Conservation (phyloP, 2,888 invertebrate genomes). For the Euplagia quadripunctaria region DNA sequence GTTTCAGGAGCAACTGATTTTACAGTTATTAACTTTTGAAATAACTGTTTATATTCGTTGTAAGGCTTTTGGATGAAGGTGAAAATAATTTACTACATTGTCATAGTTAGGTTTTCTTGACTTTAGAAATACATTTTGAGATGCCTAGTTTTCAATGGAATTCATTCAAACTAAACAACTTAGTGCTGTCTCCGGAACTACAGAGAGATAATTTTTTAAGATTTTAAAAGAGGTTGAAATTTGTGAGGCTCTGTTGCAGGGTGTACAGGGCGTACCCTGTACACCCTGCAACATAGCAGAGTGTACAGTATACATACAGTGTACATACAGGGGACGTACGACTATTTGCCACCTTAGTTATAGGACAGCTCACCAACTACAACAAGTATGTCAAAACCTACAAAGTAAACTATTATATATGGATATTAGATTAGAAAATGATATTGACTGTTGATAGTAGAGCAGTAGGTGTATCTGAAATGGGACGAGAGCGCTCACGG, state of each 20-base stretch:
- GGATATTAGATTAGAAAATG: slow-evolving; percentile 50
- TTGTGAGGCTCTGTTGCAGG: neutral
- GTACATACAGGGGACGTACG: too few species aligned
- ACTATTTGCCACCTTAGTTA: too few species aligned
- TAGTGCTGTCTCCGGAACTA: neutral
- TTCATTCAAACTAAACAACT: neutral
- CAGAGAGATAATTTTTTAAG: neutral
- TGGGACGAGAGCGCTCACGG: slow-evolving; percentile 61
- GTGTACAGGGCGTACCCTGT: too few species aligned
- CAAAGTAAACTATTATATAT: neutral
- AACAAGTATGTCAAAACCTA: too few species aligned
- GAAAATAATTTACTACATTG: neutral
- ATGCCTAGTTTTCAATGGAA: neutral
- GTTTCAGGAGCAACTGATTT: slow-evolving; percentile 36
- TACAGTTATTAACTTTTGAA: slow-evolving; percentile 20
- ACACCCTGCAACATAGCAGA: too few species aligned
- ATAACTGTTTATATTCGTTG: neutral
- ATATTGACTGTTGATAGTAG: slow-evolving; percentile 59
- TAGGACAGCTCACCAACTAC: too few species aligned
- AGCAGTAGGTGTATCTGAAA: slow-evolving; percentile 71
- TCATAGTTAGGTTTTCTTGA: neutral
- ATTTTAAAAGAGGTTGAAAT: neutral
- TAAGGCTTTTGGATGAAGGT: neutral
- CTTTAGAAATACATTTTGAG: neutral
- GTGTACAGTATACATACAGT: too few species aligned